Evolutionary conservation across 2,113 vertebrate genomes (phyloP).

Genomic region (Solea senegalensis): DNA sequence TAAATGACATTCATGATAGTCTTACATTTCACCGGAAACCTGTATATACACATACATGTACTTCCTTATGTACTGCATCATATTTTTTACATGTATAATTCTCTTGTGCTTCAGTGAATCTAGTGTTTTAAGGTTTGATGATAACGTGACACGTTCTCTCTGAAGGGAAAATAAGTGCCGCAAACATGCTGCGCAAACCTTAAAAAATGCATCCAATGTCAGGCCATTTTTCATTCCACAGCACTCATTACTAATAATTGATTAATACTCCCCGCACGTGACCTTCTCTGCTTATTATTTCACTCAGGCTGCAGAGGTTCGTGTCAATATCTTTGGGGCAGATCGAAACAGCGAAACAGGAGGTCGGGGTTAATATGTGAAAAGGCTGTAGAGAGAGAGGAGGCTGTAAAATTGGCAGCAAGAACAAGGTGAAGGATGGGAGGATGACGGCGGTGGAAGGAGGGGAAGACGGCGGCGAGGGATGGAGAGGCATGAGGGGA

Average conservation of each 20-base stretch:
- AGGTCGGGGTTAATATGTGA: conserved; percentile 13
- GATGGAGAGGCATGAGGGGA: conserved; percentile 23
- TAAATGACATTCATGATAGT: no score
- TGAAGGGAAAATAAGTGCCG: conserved; percentile 4
- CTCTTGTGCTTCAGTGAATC: background rate
- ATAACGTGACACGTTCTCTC: background rate
- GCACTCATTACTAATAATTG: background rate
- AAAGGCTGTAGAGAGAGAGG: conserved; percentile 21
- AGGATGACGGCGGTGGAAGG: conserved; percentile 54
- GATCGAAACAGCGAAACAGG: conserved; percentile 28
- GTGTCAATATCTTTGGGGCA: conserved; percentile 23
- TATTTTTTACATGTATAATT: background rate
- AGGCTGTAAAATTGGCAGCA: conserved; percentile 34
- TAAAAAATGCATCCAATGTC: conserved; percentile 2
- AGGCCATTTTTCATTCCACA: background rate
- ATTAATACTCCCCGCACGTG: conserved; percentile 4
- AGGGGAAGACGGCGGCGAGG: conserved; percentile 44
- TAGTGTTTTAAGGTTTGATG: conserved; percentile 8
- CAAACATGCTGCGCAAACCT: conserved; percentile 9
- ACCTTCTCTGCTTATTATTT: conserved; percentile 39
- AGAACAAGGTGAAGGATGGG: conserved; percentile 53
- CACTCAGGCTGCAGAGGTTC: conserved; percentile 5
- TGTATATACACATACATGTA: no score
- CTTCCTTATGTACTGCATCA: no score
- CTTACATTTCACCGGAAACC: no score